phyloP scores from a whole-genome alignment of 2,888 invertebrate species.

The Harpalus rufipes region DNA sequence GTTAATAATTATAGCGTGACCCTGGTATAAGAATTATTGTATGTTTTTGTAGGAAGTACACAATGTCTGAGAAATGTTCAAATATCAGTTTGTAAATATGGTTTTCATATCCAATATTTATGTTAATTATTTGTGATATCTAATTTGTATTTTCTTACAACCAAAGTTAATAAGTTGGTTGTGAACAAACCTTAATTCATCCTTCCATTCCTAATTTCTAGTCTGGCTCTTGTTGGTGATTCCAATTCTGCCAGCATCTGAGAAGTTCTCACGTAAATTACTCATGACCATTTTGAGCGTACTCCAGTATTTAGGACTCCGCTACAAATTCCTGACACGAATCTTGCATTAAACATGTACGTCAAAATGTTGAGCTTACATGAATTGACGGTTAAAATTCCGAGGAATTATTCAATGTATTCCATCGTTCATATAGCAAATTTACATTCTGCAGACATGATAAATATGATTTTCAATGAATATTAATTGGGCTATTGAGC shows the following conservation, averaged over 20 bases:
- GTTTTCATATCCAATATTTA: too few relatives aligned
- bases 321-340: constrained; percentile 52
- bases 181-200: too few relatives aligned
- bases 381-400: constrained; percentile 32
- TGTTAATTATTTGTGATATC: too few relatives aligned
- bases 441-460: constrained; percentile 20
- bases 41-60: too few relatives aligned
- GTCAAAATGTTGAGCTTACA: constrained; percentile 41
- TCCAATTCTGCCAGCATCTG: constrained; percentile 25
- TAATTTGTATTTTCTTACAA: too few relatives aligned
- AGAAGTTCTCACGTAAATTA: constrained; percentile 51
- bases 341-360: constrained; percentile 53
- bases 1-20: too few relatives aligned
- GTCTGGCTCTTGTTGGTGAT: constrained; percentile 10
- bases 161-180: too few relatives aligned
- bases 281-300: constrained; percentile 35
- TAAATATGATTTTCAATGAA: constrained; percentile 16
- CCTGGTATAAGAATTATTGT: too few relatives aligned
- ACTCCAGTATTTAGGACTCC: constrained; percentile 39
- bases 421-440: constrained; percentile 12
- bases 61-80: too few relatives aligned
- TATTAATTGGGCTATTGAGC: constrained; percentile 1
- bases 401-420: constrained; percentile 22
- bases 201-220: neutral
- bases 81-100: too few relatives aligned